Base-by-base conservation (phyloP, 2,888 invertebrate species). In the Yponomeuta evonymella region DNA sequence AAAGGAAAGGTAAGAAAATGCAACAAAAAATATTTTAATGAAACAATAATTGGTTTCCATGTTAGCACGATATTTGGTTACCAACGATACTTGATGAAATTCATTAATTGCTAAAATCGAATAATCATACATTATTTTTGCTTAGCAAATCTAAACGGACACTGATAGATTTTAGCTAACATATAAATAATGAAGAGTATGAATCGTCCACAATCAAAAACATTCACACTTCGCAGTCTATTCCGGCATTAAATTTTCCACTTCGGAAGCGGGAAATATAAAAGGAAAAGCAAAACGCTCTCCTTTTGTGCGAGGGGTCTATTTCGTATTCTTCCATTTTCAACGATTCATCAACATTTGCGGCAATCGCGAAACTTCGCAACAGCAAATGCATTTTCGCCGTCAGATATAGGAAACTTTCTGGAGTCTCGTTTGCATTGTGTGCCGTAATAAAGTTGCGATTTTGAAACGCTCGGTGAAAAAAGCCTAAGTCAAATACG, bases 381-480 rank as follows among this genome's bases (percentile, higher is more conserved):
- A 74, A 75, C 76, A 76, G 79, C 77, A 83, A 89, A 87, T 89
- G 89, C 88, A 88, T 88, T 89, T 87, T 77, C 83, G 76, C 83
- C 43, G 71, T 71, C 68, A 62, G 79, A 80, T 81, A 81, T 78
- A 73, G 73, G 51, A 67, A 86, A 87, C 81, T 86, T 86, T 83
- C 75, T 76, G 81, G 79, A 75, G 77, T 77, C 77, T 76, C 72
- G 76, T 78, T 78, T 74, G 74, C 75, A 78, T 79, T 79, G 76
- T 75, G 76, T 81, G 51, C 15, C 51, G 51, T 58, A 58, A 58
- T 77, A 74, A 70, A 70, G 70, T 70, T 70, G 23, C 48, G 68
- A 78, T 78, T 71, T 74, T 76, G 72, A 76, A 68, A 67, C 43
- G 30, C 5, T 67, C 67, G 1, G 67, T 43, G 67, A 58, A 58